Evolutionary conservation across 2,888 invertebrate species (phyloP).

Genomic region (Acleris literana): DNA sequence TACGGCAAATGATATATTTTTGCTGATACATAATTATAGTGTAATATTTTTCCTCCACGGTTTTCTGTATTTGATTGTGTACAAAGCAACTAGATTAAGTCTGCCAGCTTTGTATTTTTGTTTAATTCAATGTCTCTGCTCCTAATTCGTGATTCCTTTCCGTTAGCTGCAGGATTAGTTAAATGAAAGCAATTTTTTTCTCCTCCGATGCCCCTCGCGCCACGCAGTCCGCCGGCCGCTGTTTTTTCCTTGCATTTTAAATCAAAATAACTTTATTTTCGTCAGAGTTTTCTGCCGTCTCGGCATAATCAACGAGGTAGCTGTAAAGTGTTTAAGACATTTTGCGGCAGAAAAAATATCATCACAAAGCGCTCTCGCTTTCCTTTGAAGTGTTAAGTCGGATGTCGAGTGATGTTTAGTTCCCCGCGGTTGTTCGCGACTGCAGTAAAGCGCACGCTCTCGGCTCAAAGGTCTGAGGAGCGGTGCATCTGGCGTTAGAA

Average conservation of each 20-base stretch:
- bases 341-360: conserved; percentile 66
- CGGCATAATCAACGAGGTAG: conserved; percentile 72
- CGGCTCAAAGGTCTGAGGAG: conserved; percentile 30
- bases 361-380: conserved; percentile 59
- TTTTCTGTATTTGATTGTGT: conserved; percentile 2
- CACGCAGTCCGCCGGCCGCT: conserved; percentile 50
- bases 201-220: conserved; percentile 58
- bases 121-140: conserved; percentile 48
- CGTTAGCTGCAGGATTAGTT: conserved; percentile 64
- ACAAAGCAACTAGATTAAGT: conserved; percentile 10
- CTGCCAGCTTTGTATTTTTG: conserved; percentile 30
- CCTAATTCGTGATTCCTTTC: conserved; percentile 48
- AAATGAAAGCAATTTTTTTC: conserved; percentile 66
- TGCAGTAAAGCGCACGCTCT: conserved; percentile 39
- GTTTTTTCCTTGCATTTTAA: conserved; percentile 77
- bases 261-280: conserved; percentile 79
- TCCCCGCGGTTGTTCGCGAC: conserved; percentile 36
- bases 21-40: no score
- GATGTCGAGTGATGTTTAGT: conserved; percentile 46
- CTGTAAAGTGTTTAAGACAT: conserved; percentile 74
- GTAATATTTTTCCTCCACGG: neutral
- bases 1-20: no score
- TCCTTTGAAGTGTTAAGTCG: conserved; percentile 62
- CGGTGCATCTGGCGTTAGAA: conserved; percentile 26
- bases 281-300: conserved; percentile 69